phyloP scores from a whole-genome alignment of 2,797 vertebrate species.

The Parauchenoglanis ngamensis region DNA sequence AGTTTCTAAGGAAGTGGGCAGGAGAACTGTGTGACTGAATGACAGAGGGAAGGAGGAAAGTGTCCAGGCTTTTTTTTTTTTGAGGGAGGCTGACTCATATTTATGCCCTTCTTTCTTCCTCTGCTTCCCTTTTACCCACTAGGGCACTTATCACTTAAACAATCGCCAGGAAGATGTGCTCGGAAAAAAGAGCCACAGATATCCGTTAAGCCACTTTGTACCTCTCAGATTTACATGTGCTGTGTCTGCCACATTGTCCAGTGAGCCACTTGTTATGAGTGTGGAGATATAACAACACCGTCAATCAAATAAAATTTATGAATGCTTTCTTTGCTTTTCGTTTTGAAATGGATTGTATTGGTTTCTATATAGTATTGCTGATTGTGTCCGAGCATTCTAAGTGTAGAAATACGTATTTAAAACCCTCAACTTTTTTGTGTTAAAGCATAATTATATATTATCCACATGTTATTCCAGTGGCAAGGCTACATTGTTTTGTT shows the following conservation, averaged over 20 bases:
- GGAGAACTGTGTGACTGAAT: conserved; percentile 74
- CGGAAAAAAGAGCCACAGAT: conserved; percentile 16
- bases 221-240: conserved; percentile 38
- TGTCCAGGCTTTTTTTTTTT: conserved; percentile 58
- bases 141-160: conserved; percentile 65
- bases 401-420: background rate
- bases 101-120: conserved; percentile 67
- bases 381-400: background rate
- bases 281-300: background rate
- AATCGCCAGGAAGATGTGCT: conserved; percentile 59
- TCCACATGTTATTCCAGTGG: background rate
- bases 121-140: conserved; percentile 59
- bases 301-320: background rate
- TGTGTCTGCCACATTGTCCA: conserved; percentile 48
- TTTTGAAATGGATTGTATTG: background rate
- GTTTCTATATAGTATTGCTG: background rate
- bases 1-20: conserved; percentile 80
- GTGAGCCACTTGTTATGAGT: background rate
- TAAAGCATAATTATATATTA: background rate
- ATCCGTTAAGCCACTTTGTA: conserved; percentile 46
- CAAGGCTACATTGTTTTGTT: too few species aligned
- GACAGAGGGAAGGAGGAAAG: conserved; percentile 72
- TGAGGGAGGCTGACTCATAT: conserved; percentile 66
- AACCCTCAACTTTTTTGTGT: background rate
- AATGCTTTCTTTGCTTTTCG: background rate